Evolutionary conservation across 2,888 invertebrate genomes (phyloP), one percentile per base, ranked within the genome.

Genomic region (Drosophila rellima): DNA sequence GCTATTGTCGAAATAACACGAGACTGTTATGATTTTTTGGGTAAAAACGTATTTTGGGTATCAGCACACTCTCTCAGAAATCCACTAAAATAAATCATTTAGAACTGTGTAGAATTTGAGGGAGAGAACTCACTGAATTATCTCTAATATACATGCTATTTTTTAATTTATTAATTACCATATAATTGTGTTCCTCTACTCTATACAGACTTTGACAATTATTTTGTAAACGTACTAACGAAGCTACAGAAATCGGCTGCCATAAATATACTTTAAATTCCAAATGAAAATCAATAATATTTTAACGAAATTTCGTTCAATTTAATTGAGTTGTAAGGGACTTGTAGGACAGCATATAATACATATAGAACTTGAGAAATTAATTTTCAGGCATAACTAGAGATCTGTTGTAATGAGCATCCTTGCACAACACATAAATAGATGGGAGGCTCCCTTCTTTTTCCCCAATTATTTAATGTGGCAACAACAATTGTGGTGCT

Each of bases 401-500:
- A 42, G 18, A 13, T 42, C 13, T 42, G 1, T 20, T 18, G 10
- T 18, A 18, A 45, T 11, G 29, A 54, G 17, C 29, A 39, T 39
- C 17, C 26, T 39, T 37, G 8, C 35, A 35, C 18, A 59, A 33
- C 33, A 52, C 63, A 60, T 45, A 69, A 73, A 68, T 61, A 68
- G 63, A 71, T 63, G 48, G 57, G 65, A 74, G 68, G 50, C 63
- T 61, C 40, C 42, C 35, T 48, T 1, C 7, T 26, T 26, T 51
- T 42, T 47, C 56, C 72, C 59, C 75, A 81, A 87, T 84, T 87
- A 78, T 70, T 15, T 55, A 74, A 78, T 82, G 84, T 55, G 64
- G 69, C 69, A 80, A 83, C 62, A 33, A 67, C 77, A 72, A 70
- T 76, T 68, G 77, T 61, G 52, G 37, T 26, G 52, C 60, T 69